phyloP scores from a whole-genome alignment of 2,113 vertebrate genomes.

The Syngnathus floridae region DNA sequence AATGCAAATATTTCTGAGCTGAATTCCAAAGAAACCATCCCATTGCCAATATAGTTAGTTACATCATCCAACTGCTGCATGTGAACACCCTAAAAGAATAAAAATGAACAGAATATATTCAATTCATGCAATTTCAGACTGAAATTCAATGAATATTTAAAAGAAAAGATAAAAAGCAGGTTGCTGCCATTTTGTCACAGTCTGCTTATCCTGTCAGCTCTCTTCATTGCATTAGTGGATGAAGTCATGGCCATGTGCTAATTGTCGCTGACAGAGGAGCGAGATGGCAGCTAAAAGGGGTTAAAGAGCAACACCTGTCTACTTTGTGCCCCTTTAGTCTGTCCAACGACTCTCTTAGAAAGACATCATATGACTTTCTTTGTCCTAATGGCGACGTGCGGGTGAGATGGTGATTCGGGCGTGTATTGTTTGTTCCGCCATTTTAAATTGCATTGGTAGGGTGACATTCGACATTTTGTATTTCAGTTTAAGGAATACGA shows the following conservation, averaged over 20 bases:
- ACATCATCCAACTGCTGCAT: too few species aligned
- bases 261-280: conserved; percentile 49
- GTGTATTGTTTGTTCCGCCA: background rate
- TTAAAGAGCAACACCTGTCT: conserved; percentile 40
- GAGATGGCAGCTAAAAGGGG: conserved; percentile 10
- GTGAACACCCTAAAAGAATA: too few species aligned
- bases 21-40: too few species aligned
- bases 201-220: conserved; percentile 33
- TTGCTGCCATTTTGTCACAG: conserved; percentile 19
- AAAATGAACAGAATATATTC: too few species aligned
- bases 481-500: background rate
- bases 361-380: background rate
- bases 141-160: too few species aligned
- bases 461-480: background rate
- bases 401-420: background rate
- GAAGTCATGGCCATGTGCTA: conserved; percentile 59
- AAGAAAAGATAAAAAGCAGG: conserved; percentile 2
- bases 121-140: too few species aligned
- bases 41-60: too few species aligned
- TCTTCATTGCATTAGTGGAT: conserved; percentile 57
- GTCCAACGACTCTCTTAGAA: background rate
- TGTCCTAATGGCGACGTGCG: conserved; percentile 12
- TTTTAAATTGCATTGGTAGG: background rate
- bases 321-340: conserved; percentile 12
- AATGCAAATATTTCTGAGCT: too few species aligned